These are phyloP conservation scores for Mobula birostris DNA, from an alignment of 2,113 vertebrate species.

Conservation along the genomic window DNA sequence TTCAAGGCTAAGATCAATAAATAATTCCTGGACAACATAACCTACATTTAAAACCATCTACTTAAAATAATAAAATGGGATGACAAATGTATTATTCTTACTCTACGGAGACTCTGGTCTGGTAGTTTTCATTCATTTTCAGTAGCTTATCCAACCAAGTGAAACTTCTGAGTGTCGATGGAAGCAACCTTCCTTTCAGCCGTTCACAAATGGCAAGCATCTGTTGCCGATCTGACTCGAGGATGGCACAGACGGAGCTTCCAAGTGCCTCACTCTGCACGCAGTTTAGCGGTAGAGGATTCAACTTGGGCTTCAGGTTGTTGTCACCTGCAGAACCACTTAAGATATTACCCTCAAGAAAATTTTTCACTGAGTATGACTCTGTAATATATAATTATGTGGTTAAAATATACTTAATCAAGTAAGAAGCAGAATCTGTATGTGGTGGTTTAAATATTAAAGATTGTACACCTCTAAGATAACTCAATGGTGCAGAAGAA, in stretches of 20 bases:
- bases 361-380: neutral
- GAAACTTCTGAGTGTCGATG: constrained; percentile 40
- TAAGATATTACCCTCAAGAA: neutral
- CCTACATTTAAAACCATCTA: neutral
- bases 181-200: constrained; percentile 41
- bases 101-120: neutral
- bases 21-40: neutral
- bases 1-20: neutral
- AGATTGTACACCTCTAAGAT: neutral
- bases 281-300: constrained; percentile 39
- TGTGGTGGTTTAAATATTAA: neutral
- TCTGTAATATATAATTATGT: neutral
- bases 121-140: constrained; percentile 30
- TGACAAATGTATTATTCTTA: constrained; percentile 38
- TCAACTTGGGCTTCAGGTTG: constrained; percentile 1
- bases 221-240: constrained; percentile 35
- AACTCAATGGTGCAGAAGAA: neutral
- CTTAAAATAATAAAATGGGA: neutral
- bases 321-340: constrained; percentile 20
- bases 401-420: neutral
- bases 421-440: neutral
- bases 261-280: constrained; percentile 42
- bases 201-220: constrained; percentile 40
- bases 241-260: constrained; percentile 39
- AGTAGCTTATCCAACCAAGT: constrained; percentile 45